These are phyloP conservation scores for Pyrgus malvae DNA, from an alignment of 2,888 invertebrate species.

Conservation along the genomic window DNA sequence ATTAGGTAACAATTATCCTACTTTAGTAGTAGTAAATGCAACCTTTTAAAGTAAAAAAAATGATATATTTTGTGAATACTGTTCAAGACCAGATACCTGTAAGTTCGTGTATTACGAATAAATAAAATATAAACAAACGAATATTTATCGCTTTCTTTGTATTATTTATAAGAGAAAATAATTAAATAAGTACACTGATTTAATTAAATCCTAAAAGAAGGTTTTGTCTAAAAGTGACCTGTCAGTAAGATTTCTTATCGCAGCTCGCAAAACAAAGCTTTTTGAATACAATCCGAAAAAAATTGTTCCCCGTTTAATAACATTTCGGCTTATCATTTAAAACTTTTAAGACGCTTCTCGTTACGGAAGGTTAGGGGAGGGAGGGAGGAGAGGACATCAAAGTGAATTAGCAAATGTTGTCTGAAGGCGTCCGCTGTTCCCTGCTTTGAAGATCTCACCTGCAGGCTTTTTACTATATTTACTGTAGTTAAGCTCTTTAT, in stretches of 20 bases:
- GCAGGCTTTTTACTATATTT: conserved; percentile 3
- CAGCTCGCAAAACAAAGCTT: conserved; percentile 32
- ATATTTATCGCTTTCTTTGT: neutral
- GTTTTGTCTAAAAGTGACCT: neutral
- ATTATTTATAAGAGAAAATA: neutral
- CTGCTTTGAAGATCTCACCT: conserved; percentile 76
- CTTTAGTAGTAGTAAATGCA: too few relatives aligned
- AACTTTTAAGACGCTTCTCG: conserved; percentile 76
- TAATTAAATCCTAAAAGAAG: too few relatives aligned
- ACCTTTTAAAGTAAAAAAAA: too few relatives aligned
- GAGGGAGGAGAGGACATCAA: conserved; percentile 67
- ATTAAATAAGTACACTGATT: too few relatives aligned
- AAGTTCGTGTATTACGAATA: too few relatives aligned
- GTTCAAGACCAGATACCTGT: too few relatives aligned
- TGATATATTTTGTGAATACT: too few relatives aligned
- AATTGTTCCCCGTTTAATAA: conserved; percentile 68
- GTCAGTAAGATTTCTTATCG: conserved; percentile 15
- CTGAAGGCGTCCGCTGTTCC: conserved; percentile 79
- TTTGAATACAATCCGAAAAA: conserved; percentile 49
- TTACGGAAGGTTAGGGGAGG: conserved; percentile 45
- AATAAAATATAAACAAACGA: neutral
- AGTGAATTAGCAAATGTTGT: conserved; percentile 81
- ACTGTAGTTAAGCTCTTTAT: neutral
- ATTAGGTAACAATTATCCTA: too few relatives aligned
- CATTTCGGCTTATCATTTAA: conserved; percentile 66